Conservation (phyloP, 92 coral and sea anemone genomes). For the Paragorgia papillata region DNA sequence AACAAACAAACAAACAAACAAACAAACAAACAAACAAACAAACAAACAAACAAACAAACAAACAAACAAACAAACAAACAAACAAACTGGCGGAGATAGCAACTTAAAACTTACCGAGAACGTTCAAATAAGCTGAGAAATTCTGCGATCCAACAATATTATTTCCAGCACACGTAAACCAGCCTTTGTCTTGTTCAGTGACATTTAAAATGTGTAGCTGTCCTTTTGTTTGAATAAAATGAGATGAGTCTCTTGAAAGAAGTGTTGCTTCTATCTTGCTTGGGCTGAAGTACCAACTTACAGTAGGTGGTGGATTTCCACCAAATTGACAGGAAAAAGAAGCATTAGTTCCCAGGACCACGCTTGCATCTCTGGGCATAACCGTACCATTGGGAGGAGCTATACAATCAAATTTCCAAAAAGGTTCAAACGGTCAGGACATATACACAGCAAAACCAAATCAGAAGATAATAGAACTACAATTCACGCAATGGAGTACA, state of each 20-base stretch:
- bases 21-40: too few relatives aligned
- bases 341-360: slow-evolving; percentile 71
- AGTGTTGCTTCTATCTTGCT: slow-evolving; percentile 44
- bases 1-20: too few relatives aligned
- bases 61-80: not conserved
- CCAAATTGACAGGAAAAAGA: slow-evolving; percentile 69
- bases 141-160: slow-evolving; percentile 74
- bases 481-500: too few relatives aligned
- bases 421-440: too few relatives aligned
- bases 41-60: too few relatives aligned
- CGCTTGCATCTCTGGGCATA: slow-evolving; percentile 66
- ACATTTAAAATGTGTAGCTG: slow-evolving; percentile 64
- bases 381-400: slow-evolving; percentile 30
- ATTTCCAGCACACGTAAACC: slow-evolving; percentile 66
- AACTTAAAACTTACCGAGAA: slow-evolving; percentile 63
- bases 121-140: slow-evolving; percentile 64
- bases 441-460: too few relatives aligned
- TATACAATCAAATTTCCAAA: not conserved
- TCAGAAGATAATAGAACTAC: too few relatives aligned
- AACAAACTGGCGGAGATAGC: not conserved
- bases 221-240: slow-evolving; percentile 56
- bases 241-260: slow-evolving; percentile 50
- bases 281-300: slow-evolving; percentile 68
- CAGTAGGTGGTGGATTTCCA: slow-evolving; percentile 76
- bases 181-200: slow-evolving; percentile 68